Evolutionary conservation across 2,888 invertebrate genomes (phyloP).

Genomic region (Drosophila affinis): DNA sequence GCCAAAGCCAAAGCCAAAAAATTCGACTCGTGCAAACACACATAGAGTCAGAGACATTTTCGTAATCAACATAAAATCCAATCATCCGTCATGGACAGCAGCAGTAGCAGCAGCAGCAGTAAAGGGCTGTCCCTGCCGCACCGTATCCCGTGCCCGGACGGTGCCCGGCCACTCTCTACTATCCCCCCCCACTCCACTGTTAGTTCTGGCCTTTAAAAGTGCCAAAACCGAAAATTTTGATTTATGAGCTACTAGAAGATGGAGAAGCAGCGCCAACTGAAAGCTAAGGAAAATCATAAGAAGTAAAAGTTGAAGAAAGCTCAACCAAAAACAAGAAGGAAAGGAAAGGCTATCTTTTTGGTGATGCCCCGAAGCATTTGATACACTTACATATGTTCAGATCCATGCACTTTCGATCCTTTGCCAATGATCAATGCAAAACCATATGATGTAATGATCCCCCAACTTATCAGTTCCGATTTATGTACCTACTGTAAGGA

Average conservation of each 20-base stretch:
- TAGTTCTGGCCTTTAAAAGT: constrained; percentile 65
- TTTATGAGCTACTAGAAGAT: constrained; percentile 57
- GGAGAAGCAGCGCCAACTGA: constrained; percentile 36
- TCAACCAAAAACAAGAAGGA: constrained; percentile 45
- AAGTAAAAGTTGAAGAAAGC: constrained; percentile 12
- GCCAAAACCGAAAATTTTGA: constrained; percentile 76
- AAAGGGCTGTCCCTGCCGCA: constrained; percentile 57
- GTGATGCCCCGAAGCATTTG: background rate
- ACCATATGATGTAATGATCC: background rate
- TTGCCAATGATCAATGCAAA: background rate
- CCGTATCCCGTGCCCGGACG: background rate
- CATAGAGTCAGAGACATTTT: constrained; percentile 56
- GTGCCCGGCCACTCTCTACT: no score
- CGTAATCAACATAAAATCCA: constrained; percentile 78
- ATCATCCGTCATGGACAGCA: constrained; percentile 77
- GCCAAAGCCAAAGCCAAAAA: constrained; percentile 46
- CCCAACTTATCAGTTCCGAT: no score
- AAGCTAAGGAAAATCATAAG: constrained; percentile 25
- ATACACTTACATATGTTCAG: background rate
- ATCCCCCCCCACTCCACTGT: constrained; percentile 2
- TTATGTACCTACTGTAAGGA: no score
- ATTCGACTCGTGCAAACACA: constrained; percentile 63
- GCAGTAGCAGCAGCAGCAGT: constrained; percentile 60
- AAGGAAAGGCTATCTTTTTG: constrained; percentile 8
- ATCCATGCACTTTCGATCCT: no score